These are phyloP conservation scores for Amiota minor DNA, from an alignment of 2,888 invertebrate genomes.

Conservation along the genomic window DNA sequence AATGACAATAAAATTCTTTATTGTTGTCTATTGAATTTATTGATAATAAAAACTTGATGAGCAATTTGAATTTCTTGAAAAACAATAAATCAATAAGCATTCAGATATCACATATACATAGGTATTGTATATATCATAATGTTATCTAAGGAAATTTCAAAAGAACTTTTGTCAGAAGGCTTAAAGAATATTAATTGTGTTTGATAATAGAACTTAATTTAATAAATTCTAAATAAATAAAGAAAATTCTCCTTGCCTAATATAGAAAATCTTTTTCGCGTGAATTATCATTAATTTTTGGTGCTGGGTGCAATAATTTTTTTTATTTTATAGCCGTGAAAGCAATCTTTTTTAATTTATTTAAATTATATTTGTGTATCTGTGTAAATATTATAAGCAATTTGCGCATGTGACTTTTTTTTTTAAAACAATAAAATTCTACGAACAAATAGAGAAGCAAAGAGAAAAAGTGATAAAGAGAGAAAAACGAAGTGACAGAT, in stretches of 20 bases:
- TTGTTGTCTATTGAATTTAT: no score
- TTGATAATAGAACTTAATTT: no score
- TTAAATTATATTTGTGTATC: neutral
- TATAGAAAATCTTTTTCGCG: neutral
- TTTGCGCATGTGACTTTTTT: constrained; percentile 49
- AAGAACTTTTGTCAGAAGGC: neutral
- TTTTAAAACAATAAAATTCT: constrained; percentile 10
- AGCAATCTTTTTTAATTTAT: neutral
- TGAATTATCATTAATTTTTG: constrained; percentile 1
- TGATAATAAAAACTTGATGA: no score
- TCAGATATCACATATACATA: neutral
- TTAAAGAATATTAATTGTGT: no score
- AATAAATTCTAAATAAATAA: no score
- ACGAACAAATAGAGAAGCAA: constrained; percentile 28
- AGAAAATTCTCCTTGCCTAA: no score
- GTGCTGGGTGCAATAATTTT: neutral
- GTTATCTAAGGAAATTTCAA: neutral
- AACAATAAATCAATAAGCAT: neutral
- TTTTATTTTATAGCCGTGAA: neutral
- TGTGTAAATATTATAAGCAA: constrained; percentile 24
- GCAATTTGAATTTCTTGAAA: neutral
- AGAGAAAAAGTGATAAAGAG: constrained; percentile 25
- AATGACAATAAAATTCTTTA: no score
- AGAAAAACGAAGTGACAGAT: neutral
- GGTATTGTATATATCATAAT: constrained; percentile 15